phyloP scores from a whole-genome alignment of 2,113 vertebrate species.

The Pholis gunnellus region DNA sequence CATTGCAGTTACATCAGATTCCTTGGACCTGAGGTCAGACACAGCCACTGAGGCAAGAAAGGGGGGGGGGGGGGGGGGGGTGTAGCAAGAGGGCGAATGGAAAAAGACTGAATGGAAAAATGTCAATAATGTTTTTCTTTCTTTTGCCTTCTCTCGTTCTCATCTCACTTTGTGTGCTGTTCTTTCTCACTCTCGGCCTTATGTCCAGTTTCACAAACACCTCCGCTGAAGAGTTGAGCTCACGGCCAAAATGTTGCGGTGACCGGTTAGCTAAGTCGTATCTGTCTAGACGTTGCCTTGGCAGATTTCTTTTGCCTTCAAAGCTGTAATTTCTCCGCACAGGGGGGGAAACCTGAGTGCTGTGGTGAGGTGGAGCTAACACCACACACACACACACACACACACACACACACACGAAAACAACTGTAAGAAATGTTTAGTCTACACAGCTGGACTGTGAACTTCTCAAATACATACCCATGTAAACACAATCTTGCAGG shows the following conservation, averaged over 20 bases:
- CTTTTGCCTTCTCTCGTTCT: constrained; percentile 27
- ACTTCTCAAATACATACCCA: constrained; percentile 59
- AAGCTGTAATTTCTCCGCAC: constrained; percentile 51
- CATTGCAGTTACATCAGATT: constrained; percentile 72
- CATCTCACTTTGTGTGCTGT: neutral
- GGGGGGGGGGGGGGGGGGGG: constrained; percentile 52
- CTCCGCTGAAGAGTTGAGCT: neutral
- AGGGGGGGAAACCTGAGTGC: neutral
- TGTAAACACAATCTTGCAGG: constrained; percentile 60
- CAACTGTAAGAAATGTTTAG: constrained; percentile 74
- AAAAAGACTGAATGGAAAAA: constrained; percentile 80
- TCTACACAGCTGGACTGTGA: constrained; percentile 77
- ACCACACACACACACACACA: constrained; percentile 59
- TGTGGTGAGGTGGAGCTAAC: constrained; percentile 46
- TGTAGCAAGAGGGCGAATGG: constrained; percentile 54
- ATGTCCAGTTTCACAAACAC: neutral
- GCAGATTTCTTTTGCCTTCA: constrained; percentile 21
- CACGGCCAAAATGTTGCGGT: neutral
- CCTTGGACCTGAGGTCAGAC: constrained; percentile 72
- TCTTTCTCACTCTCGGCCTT: neutral
- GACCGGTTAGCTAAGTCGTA: constrained; percentile 3
- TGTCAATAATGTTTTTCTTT: constrained; percentile 51
- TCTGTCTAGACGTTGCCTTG: constrained; percentile 30
- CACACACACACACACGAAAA: constrained; percentile 20
- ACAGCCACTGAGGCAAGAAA: constrained; percentile 51